Base-by-base conservation (phyloP, 2,113 vertebrate species). In the Pygoscelis antarcticus region DNA sequence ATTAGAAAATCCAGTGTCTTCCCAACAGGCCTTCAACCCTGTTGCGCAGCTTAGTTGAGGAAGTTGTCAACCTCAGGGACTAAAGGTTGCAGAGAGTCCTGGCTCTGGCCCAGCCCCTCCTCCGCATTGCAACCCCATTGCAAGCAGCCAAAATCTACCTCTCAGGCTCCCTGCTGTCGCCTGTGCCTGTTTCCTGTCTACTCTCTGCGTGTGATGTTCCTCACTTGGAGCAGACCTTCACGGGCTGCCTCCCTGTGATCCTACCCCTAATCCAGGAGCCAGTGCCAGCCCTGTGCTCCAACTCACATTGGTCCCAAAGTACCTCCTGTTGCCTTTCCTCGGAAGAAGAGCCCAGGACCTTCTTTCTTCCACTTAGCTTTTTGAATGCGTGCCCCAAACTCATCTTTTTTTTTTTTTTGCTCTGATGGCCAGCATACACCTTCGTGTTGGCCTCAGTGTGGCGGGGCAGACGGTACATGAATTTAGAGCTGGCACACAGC, bases 221-320 rank as follows among this genome's bases (percentile, higher is more conserved):
- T 69, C 18, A 29, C 54, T 91, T 81, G 49, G 49, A 90, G n/a
- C 49, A 90, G 38, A 69, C 19, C 30, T 83, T 88, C 58, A 22
- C 1, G 7, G 16, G n/a, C n/a, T 82, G 20, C 25, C 11, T 90
- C 30, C 54, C 16, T 72, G 47, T 0, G 0, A 47, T 79, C 47
- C 47, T 60, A 65, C 29, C 19, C 2, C 27, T 51, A 68, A 34
- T 29, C 30, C 66, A 71, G 57, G 20, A 93, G 29, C 69, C n/a
- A 18, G 32, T 34, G 51, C 69, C 81, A 93, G 74, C 44, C 34
- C n/a, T 55, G n/a, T 47, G 29, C 62, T 90, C 65, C 87, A 85
- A 0, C 32, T 75, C 55, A 26, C 30, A 11, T 11, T 0, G 0
- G 10, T 40, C 30, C 55, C 65, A 61, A 44, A 29, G 27, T 11